Evolutionary conservation across 1,140 invertebrate species (phyloP).

Genomic region (Tetranychus urticae): DNA sequence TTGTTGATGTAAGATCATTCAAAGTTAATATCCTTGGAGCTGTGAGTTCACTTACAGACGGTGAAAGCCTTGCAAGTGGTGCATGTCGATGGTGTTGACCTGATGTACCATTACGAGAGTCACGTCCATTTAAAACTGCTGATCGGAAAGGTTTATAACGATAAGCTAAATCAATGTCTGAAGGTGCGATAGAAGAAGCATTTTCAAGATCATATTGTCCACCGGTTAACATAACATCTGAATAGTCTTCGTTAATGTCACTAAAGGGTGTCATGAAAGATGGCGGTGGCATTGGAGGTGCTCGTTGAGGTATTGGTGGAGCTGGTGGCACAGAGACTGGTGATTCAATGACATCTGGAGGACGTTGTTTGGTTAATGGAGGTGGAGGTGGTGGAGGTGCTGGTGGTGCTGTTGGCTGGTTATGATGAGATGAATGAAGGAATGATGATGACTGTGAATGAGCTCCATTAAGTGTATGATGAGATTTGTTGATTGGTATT

Average conservation of each 20-base stretch:
- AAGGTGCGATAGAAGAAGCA: conserved; percentile 84
- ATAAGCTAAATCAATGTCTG: conserved; percentile 86
- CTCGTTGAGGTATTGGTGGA: not conserved
- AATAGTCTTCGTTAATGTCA: conserved; percentile 9
- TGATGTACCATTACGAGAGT: conserved; percentile 13
- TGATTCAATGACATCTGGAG: conserved; percentile 1
- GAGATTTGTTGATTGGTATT: no score
- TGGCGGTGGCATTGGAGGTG: not conserved
- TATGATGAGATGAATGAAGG: not conserved
- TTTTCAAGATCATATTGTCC: conserved; percentile 94
- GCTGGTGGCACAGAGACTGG: not conserved
- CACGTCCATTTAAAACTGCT: conserved; percentile 18
- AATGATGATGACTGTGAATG: not conserved
- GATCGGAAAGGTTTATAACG: conserved; percentile 45
- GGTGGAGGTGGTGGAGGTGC: not conserved
- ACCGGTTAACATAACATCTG: conserved; percentile 26
- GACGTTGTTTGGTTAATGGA: not conserved
- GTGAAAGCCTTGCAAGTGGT: conserved; percentile 61
- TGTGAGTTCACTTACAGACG: conserved; percentile 63
- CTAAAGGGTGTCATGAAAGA: conserved; percentile 5
- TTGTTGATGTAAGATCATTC: conserved; percentile 56
- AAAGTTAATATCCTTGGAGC: conserved; percentile 69
- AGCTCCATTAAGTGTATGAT: not conserved
- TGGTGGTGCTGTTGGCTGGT: not conserved
- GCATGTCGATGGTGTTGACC: conserved; percentile 31